A percentile compares a stretch with the other conserved stretches of the same genome.
These are phyloP conservation scores for Oreochromis spilurus DNA, from an alignment of 2,113 vertebrate genomes.

Conservation along the genomic window DNA sequence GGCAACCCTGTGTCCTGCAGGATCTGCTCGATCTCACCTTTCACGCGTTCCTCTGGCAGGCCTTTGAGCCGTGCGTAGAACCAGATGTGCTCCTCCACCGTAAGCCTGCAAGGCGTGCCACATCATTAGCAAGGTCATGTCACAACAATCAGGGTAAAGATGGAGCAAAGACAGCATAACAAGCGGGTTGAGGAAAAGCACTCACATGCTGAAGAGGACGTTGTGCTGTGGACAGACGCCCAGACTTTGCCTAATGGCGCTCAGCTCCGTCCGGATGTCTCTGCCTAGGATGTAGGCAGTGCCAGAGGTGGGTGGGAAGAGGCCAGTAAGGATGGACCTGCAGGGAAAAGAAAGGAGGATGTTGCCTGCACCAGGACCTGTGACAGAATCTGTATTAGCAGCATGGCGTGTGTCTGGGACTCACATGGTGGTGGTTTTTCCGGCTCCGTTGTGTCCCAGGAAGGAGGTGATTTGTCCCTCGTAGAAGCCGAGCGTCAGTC, in stretches of 20 bases:
- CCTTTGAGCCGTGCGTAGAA: constrained; percentile 96
- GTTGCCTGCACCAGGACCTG: not conserved
- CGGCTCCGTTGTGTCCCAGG: constrained; percentile 95
- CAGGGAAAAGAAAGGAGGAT: not conserved
- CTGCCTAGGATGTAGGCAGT: constrained; percentile 94
- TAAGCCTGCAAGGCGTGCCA: constrained; percentile 76
- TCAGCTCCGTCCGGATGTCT: constrained; percentile 90
- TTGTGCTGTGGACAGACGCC: constrained; percentile 98
- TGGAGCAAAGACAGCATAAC: not conserved
- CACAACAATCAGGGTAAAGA: not conserved
- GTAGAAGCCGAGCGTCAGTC: constrained; percentile 91
- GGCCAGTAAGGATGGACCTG: constrained; percentile 95
- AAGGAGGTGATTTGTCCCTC: constrained; percentile 98
- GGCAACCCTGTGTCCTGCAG: constrained; percentile 87
- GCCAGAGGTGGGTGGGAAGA: constrained; percentile 93
- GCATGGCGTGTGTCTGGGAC: not conserved
- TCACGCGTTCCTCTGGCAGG: constrained; percentile 82
- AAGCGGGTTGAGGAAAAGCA: not conserved
- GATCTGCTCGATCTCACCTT: constrained; percentile 89
- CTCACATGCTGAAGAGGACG: constrained; percentile 95
- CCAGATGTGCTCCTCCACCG: constrained; percentile 98
- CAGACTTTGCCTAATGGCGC: constrained; percentile 85
- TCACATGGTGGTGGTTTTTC: constrained; percentile 99
- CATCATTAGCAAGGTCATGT: not conserved
- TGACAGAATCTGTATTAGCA: not conserved